phyloP scores from a whole-genome alignment of 2,113 vertebrate species.

The Melozone crissalis region DNA sequence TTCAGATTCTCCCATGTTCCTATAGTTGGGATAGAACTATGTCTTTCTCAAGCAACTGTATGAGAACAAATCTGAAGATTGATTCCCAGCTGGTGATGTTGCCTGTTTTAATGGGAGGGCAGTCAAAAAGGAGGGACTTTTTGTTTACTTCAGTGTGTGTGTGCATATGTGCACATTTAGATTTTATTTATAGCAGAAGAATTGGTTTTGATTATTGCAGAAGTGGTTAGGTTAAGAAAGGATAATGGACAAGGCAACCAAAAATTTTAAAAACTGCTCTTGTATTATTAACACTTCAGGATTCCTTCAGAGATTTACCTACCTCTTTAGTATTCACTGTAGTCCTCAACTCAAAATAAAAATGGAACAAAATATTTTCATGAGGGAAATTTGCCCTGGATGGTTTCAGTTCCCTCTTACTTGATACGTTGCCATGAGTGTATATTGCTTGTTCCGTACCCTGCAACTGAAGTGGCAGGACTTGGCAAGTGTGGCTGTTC shows the following conservation, averaged over 20 bases:
- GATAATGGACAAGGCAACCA: background rate
- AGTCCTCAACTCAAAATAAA: background rate
- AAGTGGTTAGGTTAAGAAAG: background rate
- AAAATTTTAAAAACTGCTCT: background rate
- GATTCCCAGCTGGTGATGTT: background rate
- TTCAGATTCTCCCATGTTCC: background rate
- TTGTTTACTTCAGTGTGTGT: background rate
- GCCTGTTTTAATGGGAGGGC: background rate
- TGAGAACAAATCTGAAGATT: background rate
- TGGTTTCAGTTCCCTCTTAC: background rate
- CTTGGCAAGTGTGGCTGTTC: background rate
- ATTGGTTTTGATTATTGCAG: background rate
- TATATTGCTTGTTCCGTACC: background rate
- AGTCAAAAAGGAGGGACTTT: background rate
- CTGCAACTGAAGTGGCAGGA: background rate
- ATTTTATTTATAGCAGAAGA: background rate
- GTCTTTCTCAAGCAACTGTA: background rate
- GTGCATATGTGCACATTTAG: background rate
- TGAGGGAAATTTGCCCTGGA: background rate
- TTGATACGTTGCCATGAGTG: background rate
- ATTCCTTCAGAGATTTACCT: background rate
- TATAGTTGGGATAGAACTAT: fast-evolving
- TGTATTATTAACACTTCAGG: background rate
- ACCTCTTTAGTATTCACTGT: background rate
- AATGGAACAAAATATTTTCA: background rate